Evolutionary conservation across 2,797 vertebrate species (phyloP), one percentile per base, ranked within the genome.

Genomic region (Alcedo quadribrachys): DNA sequence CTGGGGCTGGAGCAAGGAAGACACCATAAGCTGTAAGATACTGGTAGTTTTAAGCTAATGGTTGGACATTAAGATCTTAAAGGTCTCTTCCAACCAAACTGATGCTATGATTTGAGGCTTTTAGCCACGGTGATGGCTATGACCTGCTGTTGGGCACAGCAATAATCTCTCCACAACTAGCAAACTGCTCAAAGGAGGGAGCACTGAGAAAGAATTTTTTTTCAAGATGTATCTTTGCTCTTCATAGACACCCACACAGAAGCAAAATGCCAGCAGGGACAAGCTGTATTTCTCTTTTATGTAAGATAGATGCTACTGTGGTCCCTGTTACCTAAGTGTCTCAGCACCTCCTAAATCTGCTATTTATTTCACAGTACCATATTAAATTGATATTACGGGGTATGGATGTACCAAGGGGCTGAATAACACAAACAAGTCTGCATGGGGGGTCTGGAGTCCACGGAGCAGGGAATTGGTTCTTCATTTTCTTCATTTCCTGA

Each of bases 231-330:
- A 19, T 86, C 60, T 86, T 81, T 86, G 70, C 70, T 93, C 33
- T 67, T 81, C 63, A 12, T 32, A 60, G 43, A 33, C 85, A 2
- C 92, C 94, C 85, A 76, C 94, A 37, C 80, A 84, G 91, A 79
- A 93, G 70, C 48, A 74, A 69, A 95, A 88, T 54, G 87, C 87
- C 85, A 93, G 85, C 77, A 84, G 85, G 94, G 92, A 88, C n/a
- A 40, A 87, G 73, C 8, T 89, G 74, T 77, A 91, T 94, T 94
- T 94, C 86, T 92, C 35, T 63, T 93, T 87, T 84, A 81, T 88
- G 70, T 70, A 92, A 94, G 92, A 86, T 61, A 77, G 87, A 91
- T 92, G 87, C 24, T 84, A 61, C 87, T 43, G 81, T 58, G 81
- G 77, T 67, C 61, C 30, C 70, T 76, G 67, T 92, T 95, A 88